phyloP scores from a whole-genome alignment of 2,113 vertebrate species.

The Isichthys henryi region DNA sequence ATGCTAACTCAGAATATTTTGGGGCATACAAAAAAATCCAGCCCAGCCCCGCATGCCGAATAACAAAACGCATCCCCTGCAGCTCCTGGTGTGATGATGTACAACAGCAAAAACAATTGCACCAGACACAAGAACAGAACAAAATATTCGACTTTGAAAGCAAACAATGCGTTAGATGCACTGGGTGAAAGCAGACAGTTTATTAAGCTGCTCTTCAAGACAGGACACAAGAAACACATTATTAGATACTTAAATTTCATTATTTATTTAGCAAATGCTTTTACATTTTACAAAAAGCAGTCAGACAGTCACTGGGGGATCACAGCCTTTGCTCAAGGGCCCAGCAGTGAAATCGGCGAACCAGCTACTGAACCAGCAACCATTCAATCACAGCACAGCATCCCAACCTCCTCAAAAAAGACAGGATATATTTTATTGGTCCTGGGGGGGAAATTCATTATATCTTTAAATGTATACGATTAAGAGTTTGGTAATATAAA shows the following conservation, averaged over 20 bases:
- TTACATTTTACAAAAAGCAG: not conserved
- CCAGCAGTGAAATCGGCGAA: not conserved
- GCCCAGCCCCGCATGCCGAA: not conserved
- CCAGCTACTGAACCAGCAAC: not conserved
- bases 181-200: not conserved
- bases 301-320: not conserved
- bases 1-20: not conserved
- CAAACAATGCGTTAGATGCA: not conserved
- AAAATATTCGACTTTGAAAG: not conserved
- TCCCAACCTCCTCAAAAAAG: not conserved
- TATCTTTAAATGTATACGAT: not conserved
- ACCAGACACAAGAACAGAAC: not conserved
- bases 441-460: not conserved
- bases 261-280: not conserved
- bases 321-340: not conserved
- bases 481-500: not conserved
- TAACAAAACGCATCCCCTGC: not conserved
- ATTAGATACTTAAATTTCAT: not conserved
- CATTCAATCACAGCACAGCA: not conserved
- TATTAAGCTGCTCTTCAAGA: not conserved
- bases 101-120: not conserved
- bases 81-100: not conserved
- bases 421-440: not conserved
- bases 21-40: not conserved
- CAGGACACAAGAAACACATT: not conserved